Percentiles rank a stretch among this genome's conserved stretches.
phyloP scores from a whole-genome alignment of 2,113 vertebrate species.

The Nematolebias whitei region DNA sequence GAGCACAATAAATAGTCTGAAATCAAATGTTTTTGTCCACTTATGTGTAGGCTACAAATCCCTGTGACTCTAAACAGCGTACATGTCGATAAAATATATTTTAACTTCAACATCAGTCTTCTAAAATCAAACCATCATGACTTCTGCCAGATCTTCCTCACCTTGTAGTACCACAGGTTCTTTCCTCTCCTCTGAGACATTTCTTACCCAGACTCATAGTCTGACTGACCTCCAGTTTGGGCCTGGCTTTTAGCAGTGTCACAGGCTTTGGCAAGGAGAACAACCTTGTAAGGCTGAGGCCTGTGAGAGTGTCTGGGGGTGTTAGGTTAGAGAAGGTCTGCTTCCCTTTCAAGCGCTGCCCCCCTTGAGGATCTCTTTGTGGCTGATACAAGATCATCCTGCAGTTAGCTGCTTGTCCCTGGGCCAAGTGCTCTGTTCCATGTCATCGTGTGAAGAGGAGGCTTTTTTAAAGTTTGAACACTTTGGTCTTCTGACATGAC shows the following conservation, averaged over 20 bases:
- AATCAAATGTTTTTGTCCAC: too few relatives aligned
- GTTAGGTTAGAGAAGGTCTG: conserved; percentile 43
- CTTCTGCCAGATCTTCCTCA: neutral
- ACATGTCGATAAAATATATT: neutral
- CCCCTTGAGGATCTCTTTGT: conserved; percentile 35
- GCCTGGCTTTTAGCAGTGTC: conserved; percentile 62
- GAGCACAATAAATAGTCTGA: too few relatives aligned
- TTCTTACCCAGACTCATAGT: conserved; percentile 8
- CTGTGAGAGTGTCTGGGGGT: conserved; percentile 21
- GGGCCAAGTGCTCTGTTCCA: conserved; percentile 59
- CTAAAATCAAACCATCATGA: neutral
- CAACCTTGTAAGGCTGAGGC: conserved; percentile 26
- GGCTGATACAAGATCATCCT: conserved; percentile 45
- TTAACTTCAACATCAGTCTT: neutral
- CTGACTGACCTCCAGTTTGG: conserved; percentile 38
- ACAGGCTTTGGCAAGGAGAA: conserved; percentile 38
- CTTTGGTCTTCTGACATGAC: conserved; percentile 34
- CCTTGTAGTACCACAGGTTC: neutral
- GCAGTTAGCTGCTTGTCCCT: conserved; percentile 25
- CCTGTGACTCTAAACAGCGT: too few relatives aligned
- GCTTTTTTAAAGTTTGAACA: conserved; percentile 37
- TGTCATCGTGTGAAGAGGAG: conserved; percentile 34
- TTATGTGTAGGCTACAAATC: too few relatives aligned
- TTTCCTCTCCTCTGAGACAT: conserved; percentile 21
- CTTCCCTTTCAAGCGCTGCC: conserved; percentile 44